phyloP scores from a whole-genome alignment of 30 jellyfish, hydroid and myxozoan species.

The Cassiopea xamachana region DNA sequence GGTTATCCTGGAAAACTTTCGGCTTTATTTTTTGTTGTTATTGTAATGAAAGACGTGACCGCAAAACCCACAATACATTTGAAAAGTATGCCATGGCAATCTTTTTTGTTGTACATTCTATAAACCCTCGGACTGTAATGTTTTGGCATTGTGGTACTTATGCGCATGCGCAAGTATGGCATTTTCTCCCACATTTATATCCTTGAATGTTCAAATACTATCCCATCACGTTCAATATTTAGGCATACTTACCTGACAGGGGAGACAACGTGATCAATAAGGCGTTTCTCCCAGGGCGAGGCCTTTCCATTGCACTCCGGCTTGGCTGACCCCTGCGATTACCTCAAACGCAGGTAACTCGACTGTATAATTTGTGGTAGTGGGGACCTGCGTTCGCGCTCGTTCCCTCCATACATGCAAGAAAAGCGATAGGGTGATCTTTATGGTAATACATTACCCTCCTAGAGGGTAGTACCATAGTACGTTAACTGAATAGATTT shows the following conservation, averaged over 20 bases:
- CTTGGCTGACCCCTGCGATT: conserved; percentile 72
- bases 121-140: too few species aligned
- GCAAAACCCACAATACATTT: too few species aligned
- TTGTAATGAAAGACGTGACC: too few species aligned
- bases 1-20: too few species aligned
- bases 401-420: conserved; percentile 12
- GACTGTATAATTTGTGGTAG: conserved; percentile 30
- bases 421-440: too few species aligned
- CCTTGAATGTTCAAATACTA: not conserved
- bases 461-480: too few species aligned
- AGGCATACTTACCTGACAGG: conserved; percentile 67
- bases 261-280: conserved; percentile 44
- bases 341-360: conserved; percentile 31
- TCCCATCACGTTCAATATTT: not conserved
- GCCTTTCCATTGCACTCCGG: conserved; percentile 71
- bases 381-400: conserved; percentile 56
- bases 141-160: too few species aligned
- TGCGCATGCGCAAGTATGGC: not conserved
- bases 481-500: too few species aligned
- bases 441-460: too few species aligned
- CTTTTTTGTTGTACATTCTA: too few species aligned
- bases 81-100: too few species aligned
- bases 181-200: not conserved
- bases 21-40: too few species aligned
- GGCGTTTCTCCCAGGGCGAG: conserved; percentile 61